Evolutionary conservation across 2,797 vertebrate genomes (phyloP).

Genomic region (Chaetodon trifasciatus): DNA sequence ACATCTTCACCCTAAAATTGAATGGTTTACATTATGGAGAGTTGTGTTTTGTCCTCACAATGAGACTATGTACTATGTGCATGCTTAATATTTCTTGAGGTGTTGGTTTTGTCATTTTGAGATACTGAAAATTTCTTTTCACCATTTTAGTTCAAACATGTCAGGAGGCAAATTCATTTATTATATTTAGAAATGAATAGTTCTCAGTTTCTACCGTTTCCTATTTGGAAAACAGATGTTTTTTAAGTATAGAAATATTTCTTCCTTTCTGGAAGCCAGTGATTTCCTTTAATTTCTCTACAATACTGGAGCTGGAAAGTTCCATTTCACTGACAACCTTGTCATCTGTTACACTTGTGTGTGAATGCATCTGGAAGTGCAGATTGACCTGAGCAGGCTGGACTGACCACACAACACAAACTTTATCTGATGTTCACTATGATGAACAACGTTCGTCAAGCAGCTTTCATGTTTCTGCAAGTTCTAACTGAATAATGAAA

Average conservation of each 20-base stretch:
- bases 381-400: neutral
- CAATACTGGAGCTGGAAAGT: neutral
- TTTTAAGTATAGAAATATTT: neutral
- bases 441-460: no score
- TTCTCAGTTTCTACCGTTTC: neutral
- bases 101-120: neutral
- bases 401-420: neutral
- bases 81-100: neutral
- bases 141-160: neutral
- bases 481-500: neutral
- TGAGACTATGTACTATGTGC: neutral
- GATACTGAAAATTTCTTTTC: slow-evolving; percentile 5
- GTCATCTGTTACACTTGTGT: neutral
- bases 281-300: neutral
- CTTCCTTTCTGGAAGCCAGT: neutral
- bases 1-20: no score
- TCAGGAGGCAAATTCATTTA: neutral
- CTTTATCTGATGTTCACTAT: neutral
- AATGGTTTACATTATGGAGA: no score
- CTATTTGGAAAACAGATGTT: neutral
- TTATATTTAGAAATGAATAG: neutral
- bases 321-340: neutral
- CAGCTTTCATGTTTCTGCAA: neutral
- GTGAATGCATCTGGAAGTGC: neutral
- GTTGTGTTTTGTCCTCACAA: no score